A percentile compares a stretch with the other conserved stretches of the same genome.
Evolutionary conservation across 1,140 invertebrate species (phyloP).

Genomic region (Kradibia gibbosae): DNA sequence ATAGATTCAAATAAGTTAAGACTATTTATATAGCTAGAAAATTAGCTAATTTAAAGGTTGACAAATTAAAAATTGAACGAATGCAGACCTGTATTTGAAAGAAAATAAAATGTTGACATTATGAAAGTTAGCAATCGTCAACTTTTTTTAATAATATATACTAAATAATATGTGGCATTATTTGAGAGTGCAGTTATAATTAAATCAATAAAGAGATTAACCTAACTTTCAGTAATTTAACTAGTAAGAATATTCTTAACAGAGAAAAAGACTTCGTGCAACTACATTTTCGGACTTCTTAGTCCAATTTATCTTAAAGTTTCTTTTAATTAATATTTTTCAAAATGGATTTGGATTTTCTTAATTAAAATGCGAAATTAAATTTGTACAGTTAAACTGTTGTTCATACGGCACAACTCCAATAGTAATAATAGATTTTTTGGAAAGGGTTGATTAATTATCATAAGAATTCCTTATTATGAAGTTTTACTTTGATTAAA

Average conservation of each 20-base stretch:
- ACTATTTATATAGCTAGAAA: no score
- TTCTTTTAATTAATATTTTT: conserved; percentile 1
- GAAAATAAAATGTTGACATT: no score
- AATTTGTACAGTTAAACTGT: neutral
- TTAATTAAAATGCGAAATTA: conserved; percentile 7
- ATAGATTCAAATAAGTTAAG: no score
- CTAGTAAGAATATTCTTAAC: neutral
- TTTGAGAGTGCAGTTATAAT: neutral
- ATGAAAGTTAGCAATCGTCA: no score
- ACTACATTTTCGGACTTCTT: neutral
- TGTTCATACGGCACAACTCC: fast-evolving
- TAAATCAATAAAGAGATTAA: neutral
- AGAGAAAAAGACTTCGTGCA: neutral
- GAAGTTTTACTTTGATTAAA: no score
- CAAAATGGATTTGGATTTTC: neutral
- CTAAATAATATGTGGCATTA: no score
- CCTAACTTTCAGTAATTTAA: neutral
- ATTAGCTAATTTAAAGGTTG: no score
- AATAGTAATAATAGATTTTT: neutral
- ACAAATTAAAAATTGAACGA: no score
- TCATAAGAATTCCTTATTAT: no score
- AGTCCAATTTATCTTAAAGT: neutral
- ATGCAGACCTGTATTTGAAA: no score
- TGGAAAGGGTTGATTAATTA: neutral
- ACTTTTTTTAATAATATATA: no score